phyloP scores from a whole-genome alignment of 2,113 vertebrate species.

The Spea multiplicata region DNA sequence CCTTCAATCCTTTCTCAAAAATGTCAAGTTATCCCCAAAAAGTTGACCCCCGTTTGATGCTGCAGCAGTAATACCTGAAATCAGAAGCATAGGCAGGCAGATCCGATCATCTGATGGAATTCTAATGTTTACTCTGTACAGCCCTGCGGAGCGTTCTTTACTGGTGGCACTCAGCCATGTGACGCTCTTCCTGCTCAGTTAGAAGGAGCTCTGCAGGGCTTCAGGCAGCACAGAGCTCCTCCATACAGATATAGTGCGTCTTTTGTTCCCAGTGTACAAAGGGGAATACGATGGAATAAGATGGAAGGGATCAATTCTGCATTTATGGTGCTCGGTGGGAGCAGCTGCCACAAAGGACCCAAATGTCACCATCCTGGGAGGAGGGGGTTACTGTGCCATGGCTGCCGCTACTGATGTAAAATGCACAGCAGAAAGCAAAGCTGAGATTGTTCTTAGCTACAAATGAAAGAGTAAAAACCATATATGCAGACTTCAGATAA shows the following conservation, averaged over 20 bases:
- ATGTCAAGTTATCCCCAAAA: too few species aligned
- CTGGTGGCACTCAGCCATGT: slow-evolving; percentile 11
- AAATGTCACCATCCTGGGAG: slow-evolving; percentile 31
- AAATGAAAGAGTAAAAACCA: not conserved
- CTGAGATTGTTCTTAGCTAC: not conserved
- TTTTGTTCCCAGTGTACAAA: slow-evolving; percentile 36
- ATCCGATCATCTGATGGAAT: too few species aligned
- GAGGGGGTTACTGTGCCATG: slow-evolving; percentile 5
- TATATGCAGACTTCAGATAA: too few species aligned
- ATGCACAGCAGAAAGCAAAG: not conserved
- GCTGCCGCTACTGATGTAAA: not conserved
- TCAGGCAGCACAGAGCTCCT: slow-evolving; percentile 11
- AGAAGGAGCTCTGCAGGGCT: slow-evolving; percentile 16
- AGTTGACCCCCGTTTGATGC: too few species aligned
- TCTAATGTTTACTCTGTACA: not conserved
- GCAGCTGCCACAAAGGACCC: slow-evolving; percentile 23
- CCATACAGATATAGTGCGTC: slow-evolving; percentile 5
- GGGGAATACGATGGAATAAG: not conserved
- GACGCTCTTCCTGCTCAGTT: slow-evolving; percentile 1
- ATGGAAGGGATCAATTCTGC: slow-evolving; percentile 40
- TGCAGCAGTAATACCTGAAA: too few species aligned
- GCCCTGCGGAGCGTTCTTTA: not conserved
- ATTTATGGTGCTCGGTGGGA: slow-evolving; percentile 36
- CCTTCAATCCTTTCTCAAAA: too few species aligned
- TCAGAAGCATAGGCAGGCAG: too few species aligned